phyloP scores from a whole-genome alignment of 2,888 invertebrate genomes.

The Belgica antarctica region DNA sequence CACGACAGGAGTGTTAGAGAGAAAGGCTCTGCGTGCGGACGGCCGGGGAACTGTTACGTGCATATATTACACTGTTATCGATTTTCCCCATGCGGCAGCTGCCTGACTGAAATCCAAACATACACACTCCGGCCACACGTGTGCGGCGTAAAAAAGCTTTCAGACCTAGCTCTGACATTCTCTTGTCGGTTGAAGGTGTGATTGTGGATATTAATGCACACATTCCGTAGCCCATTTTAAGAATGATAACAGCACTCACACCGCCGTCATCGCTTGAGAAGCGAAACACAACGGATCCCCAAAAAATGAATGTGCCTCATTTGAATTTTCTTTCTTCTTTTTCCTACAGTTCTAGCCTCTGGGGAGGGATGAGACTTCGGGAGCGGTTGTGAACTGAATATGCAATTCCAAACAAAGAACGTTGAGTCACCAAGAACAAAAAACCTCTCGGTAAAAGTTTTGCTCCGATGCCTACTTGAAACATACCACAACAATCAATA shows the following conservation, averaged over 20 bases:
- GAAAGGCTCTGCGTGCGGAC: background rate
- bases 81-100: slow-evolving; percentile 22
- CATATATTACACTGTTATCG: slow-evolving; percentile 1
- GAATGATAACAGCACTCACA: background rate
- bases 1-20: background rate
- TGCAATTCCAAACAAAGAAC: background rate
- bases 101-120: background rate
- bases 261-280: background rate
- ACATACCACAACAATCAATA: background rate
- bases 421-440: background rate
- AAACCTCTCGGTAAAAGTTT: background rate
- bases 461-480: background rate
- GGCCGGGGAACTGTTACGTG: slow-evolving; percentile 9
- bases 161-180: background rate
- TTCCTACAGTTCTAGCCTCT: background rate
- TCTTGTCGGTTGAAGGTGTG: slow-evolving; percentile 9
- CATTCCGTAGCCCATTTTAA: background rate
- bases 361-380: background rate
- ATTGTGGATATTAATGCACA: background rate
- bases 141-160: slow-evolving; percentile 8
- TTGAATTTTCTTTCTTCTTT: slow-evolving; percentile 1
- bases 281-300: background rate
- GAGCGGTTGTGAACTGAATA: background rate
- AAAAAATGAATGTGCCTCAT: slow-evolving; percentile 2
- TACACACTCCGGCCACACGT: background rate